Conservation (phyloP, 2,888 invertebrate genomes). For the Phaonia tiefii region DNA sequence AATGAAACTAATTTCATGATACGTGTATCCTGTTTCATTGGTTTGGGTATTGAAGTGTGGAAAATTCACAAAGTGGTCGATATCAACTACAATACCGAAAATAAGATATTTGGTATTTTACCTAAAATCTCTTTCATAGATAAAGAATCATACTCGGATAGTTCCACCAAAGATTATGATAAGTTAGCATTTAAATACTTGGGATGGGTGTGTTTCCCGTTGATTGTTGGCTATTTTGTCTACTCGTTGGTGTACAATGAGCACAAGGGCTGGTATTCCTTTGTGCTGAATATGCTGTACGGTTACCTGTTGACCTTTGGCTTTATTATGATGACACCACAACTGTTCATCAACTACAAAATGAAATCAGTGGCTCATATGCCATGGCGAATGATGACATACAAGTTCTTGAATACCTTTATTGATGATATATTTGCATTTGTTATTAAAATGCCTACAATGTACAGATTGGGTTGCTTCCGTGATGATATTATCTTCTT, state of each 20-base stretch:
- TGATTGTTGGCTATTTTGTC: constrained; percentile 94
- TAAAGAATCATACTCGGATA: constrained; percentile 97
- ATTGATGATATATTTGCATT: constrained; percentile 99
- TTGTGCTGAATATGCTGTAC: constrained; percentile 96
- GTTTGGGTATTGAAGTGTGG: constrained; percentile 98
- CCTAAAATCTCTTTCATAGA: constrained; percentile 92
- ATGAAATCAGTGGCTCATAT: constrained; percentile 99
- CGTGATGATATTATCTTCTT: constrained; percentile 99
- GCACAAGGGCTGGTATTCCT: constrained; percentile 99
- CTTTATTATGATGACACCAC: constrained; percentile 99
- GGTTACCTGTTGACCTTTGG: constrained; percentile 99
- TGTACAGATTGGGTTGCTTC: constrained; percentile 98
- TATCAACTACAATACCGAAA: constrained; percentile 88
- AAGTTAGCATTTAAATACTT: constrained; percentile 97
- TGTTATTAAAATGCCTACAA: constrained; percentile 99
- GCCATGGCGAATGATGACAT: constrained; percentile 99
- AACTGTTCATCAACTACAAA: constrained; percentile 99
- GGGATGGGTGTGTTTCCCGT: constrained; percentile 97
- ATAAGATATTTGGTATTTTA: constrained; percentile 88
- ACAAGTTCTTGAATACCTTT: constrained; percentile 99
- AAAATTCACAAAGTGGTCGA: constrained; percentile 98
- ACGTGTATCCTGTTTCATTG: constrained; percentile 95
- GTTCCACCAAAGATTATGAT: constrained; percentile 96
- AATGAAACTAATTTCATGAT: constrained; percentile 99
- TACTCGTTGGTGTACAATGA: constrained; percentile 97